Base-by-base conservation (phyloP, 1,140 invertebrate species). In the Hylyphantes graminicola region DNA sequence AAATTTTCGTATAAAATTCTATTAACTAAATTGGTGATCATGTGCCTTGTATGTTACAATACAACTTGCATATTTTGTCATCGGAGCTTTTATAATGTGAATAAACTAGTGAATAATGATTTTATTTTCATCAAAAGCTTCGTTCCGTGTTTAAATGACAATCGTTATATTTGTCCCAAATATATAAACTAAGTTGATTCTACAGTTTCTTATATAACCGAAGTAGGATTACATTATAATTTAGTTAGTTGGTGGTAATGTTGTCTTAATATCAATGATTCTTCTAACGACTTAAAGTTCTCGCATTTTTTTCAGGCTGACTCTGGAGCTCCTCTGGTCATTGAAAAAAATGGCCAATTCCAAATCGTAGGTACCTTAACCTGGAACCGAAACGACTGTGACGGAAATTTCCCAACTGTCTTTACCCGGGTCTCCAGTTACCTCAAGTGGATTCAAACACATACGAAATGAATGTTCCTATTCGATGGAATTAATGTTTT, bases 381-480 rank as follows among this genome's bases (percentile, higher is more conserved):
- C 4, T 81, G 79, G 79, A 81, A 73, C 50, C 61, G 79, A 73
- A 81, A 81, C 48, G 79, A 81, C 54, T 81, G 79, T 17, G 79
- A 81, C 53, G 21, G 15, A 11, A 50, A 55, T 7, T 80, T 80
- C 19, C 79, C 79, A 21, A 13, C 67, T 19, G 64, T 54, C 10
- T 81, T 73, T 64, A 81, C 55, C n/a, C 63, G 57, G 21, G 68
- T 81, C 13, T 73, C 79, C 0, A 35, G 65, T 11, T 81, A 64
- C 21, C 55, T 11, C 11, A 11, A 35, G 54, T 81, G 79, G 79
- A 81, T 81, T n/a, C 15, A 73, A 64, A 61, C 21, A 15, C 79
- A 73, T 73, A 12, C 68, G 15, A 13, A 17, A 35, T 35, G 35
- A 35, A 35, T 35, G 35, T 35, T 35, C 35, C 35, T 35, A 35